phyloP scores from a whole-genome alignment of 2,113 vertebrate genomes.

The Myanophis thanlyinensis region DNA sequence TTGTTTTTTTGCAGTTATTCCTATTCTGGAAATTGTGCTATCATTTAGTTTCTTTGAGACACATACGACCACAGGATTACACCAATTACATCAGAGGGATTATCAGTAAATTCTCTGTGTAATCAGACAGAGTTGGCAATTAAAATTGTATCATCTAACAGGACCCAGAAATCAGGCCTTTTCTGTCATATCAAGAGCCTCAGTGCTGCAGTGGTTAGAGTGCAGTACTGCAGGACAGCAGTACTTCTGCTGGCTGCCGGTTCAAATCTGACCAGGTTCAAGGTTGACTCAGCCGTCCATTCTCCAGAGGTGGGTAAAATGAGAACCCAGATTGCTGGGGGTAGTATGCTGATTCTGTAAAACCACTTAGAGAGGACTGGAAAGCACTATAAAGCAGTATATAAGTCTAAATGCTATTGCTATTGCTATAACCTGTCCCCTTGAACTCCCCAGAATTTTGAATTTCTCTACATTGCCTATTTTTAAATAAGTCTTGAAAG shows the following conservation, averaged over 20 bases:
- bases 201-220: too few relatives aligned
- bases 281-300: too few relatives aligned
- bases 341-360: too few relatives aligned
- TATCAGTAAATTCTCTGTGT: neutral
- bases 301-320: too few relatives aligned
- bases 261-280: too few relatives aligned
- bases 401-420: too few relatives aligned
- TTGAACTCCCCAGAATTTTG: neutral
- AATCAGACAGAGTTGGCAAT: neutral
- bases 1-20: neutral
- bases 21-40: neutral
- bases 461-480: neutral
- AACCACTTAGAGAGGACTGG: too few relatives aligned
- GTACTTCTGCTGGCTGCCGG: too few relatives aligned
- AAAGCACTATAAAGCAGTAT: too few relatives aligned
- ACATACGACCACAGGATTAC: neutral
- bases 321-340: too few relatives aligned
- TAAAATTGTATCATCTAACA: neutral
- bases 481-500: neutral
- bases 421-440: too few relatives aligned
- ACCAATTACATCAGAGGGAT: neutral
- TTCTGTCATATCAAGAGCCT: neutral
- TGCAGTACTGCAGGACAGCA: too few relatives aligned
- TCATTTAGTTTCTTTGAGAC: neutral
- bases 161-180: neutral